Conservation (phyloP, 2,888 invertebrate genomes). For the Noctuana brunneofusca region DNA sequence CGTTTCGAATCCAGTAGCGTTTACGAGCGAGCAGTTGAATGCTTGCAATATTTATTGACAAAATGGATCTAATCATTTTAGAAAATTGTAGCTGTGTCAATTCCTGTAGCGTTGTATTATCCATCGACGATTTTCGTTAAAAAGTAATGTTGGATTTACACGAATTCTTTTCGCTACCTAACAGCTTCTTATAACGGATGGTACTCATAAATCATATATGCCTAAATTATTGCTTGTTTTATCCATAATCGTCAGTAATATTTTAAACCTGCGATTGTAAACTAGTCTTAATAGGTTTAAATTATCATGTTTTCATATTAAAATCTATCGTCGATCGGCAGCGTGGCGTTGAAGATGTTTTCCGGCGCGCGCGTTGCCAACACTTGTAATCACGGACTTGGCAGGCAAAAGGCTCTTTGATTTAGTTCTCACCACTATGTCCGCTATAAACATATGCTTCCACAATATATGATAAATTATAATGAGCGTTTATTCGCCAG, state of each 20-base stretch:
- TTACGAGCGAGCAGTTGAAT: slow-evolving; percentile 19
- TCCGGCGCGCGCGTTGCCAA: slow-evolving; percentile 62
- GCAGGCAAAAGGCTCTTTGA: slow-evolving; percentile 69
- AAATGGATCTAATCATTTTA: slow-evolving; percentile 15
- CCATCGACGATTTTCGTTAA: background rate
- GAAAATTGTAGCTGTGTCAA: background rate
- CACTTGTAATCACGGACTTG: slow-evolving; percentile 61
- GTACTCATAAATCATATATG: slow-evolving; percentile 35
- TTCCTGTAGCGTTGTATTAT: background rate
- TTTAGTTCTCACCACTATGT: slow-evolving; percentile 72
- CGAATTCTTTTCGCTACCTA: slow-evolving; percentile 11
- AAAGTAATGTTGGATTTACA: slow-evolving; percentile 6
- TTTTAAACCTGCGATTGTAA: slow-evolving; percentile 40
- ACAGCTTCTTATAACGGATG: slow-evolving; percentile 32
- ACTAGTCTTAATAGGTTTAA: slow-evolving; percentile 51
- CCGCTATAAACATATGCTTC: slow-evolving; percentile 45
- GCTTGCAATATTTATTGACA: slow-evolving; percentile 22
- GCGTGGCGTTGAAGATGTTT: slow-evolving; percentile 60
- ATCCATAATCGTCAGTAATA: slow-evolving; percentile 39
- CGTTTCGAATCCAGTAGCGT: slow-evolving; percentile 24
- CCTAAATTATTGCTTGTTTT: slow-evolving; percentile 17
- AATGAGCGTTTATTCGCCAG: slow-evolving; percentile 36
- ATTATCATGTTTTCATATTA: slow-evolving; percentile 59
- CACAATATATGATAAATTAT: slow-evolving; percentile 46
- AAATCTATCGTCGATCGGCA: slow-evolving; percentile 51